Percentiles rank a stretch among this genome's conserved stretches.
These are phyloP conservation scores for Nebria brevicollis DNA, from an alignment of 2,888 invertebrate species.

Conservation along the genomic window DNA sequence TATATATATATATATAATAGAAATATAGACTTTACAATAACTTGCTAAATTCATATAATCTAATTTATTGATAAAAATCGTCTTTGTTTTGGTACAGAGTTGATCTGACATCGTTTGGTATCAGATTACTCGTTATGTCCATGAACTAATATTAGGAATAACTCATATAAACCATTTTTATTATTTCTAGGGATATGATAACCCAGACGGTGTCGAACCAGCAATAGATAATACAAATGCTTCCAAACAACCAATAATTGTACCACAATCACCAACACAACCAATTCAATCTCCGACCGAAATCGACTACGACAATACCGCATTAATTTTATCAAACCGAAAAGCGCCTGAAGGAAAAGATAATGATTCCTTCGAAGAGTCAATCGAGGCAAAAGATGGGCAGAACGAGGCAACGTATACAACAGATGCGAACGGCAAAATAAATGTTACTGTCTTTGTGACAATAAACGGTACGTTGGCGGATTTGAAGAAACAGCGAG, in stretches of 20 bases:
- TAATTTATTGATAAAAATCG: no score
- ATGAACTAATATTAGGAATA: background rate
- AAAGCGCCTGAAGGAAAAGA: conserved; percentile 86
- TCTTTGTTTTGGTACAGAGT: no score
- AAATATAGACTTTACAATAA: no score
- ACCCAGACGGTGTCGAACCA: conserved; percentile 47
- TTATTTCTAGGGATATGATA: conserved; percentile 56
- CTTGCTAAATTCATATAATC: no score
- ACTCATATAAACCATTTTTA: background rate
- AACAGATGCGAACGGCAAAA: conserved; percentile 85
- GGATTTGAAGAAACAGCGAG: conserved; percentile 92
- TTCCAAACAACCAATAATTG: conserved; percentile 40
- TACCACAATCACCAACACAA: conserved; percentile 40
- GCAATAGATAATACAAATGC: conserved; percentile 46
- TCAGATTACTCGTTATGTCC: no score
- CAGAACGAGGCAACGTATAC: conserved; percentile 68
- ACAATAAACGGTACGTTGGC: conserved; percentile 88
- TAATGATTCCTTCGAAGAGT: conserved; percentile 73
- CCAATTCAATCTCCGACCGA: conserved; percentile 41
- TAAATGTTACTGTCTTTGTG: conserved; percentile 84
- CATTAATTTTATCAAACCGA: conserved; percentile 64
- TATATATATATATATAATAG: no score
- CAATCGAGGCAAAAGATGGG: conserved; percentile 70
- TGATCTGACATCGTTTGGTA: no score
- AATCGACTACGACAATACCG: conserved; percentile 54